Evolutionary conservation across 2,113 vertebrate genomes (phyloP).

Genomic region (Cinclus mexicanus): DNA sequence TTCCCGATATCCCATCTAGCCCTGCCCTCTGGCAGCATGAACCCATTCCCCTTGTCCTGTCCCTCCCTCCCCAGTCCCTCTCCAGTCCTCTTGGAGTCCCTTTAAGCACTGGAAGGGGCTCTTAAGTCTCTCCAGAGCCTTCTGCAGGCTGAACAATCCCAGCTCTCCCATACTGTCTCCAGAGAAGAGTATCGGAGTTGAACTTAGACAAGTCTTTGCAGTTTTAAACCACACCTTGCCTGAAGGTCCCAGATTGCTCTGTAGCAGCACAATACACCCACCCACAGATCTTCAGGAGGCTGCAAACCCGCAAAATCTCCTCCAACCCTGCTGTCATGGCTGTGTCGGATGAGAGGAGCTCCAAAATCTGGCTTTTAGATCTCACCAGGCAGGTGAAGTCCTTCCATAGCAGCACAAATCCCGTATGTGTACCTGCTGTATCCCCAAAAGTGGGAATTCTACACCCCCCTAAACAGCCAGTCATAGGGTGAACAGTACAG

Average conservation of each 20-base stretch:
- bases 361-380: neutral
- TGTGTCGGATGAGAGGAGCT: neutral
- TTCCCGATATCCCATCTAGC: neutral
- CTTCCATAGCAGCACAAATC: neutral
- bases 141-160: neutral
- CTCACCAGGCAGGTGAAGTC: neutral
- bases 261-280: neutral
- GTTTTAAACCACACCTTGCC: neutral
- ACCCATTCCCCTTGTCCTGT: neutral
- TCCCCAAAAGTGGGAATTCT: neutral
- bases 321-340: neutral
- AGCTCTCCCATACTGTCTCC: neutral
- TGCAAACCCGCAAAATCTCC: neutral
- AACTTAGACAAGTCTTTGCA: neutral
- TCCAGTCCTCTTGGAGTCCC: neutral
- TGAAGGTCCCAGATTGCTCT: neutral
- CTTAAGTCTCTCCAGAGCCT: neutral
- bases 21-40: neutral
- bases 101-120: neutral
- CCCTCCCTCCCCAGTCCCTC: neutral
- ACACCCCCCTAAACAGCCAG: neutral
- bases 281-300: neutral
- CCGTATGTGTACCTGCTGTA: neutral
- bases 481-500: accelerated
- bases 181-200: neutral